Evolutionary conservation across 2,797 vertebrate species (phyloP), one percentile per base, ranked within the genome.

Genomic region (Falco columbarius): DNA sequence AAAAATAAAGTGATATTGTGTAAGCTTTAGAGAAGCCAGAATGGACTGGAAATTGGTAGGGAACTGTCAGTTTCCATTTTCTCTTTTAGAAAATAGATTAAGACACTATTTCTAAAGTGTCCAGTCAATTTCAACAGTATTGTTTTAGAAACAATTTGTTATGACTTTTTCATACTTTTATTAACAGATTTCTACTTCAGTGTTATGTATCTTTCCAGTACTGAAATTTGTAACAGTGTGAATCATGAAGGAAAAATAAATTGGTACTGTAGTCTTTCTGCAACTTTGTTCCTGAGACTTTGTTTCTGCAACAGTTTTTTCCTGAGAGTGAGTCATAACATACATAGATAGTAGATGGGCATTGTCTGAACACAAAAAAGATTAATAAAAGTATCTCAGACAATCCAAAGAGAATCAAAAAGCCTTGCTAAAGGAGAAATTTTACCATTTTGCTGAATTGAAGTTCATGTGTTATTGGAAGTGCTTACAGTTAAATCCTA

Each of bases 201-300:
- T 91, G 61, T 71, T 93, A 17, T 93, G 47, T 84, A 93, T 97
- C 66, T 95, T 96, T 85, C 52, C 82, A 95, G 40, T 62, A 94
- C 40, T 82, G 62, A 72, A 93, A 91, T 94, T 75, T 90, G 13
- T 81, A 95, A 75, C 77, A 51, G 40, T 79, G 68, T 71, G 84
- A 97, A 84, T 97, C 89, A 92, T 59, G 67, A 85, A 97, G 70
- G 66, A 95, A 94, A 97, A 98, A 97, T 86, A 96, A 97, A 90
- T 89, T 74, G 30, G 79, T 94, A 83, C 62, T 96, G n/a, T 91
- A 83, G 83, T 93, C 56, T 75, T 88, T 61, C n/a, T 95, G 85
- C 89, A 96, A 83, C 47, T 84, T 95, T 95, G 52, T 38, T 38
- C 36, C 36, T 38, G 36, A 38, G 36, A 38, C 36, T 38, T 38